Evolutionary conservation across 2,888 invertebrate genomes (phyloP), one percentile per base, ranked within the genome.

Genomic region (Lepetodrilus schrolli): DNA sequence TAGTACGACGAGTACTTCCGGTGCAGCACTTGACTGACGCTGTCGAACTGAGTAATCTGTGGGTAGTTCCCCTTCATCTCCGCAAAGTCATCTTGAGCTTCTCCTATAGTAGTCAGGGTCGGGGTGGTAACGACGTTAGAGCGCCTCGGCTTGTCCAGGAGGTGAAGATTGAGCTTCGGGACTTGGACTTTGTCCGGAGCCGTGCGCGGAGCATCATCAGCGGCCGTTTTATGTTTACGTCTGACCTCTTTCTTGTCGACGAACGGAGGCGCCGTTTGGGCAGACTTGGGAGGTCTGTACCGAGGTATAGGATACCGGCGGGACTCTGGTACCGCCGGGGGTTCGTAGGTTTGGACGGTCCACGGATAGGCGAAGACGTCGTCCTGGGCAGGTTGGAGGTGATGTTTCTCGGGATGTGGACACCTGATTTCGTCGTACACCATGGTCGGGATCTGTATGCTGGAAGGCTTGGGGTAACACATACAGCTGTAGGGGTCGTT

Each of bases 341-440:
- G 78, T 1, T 70, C 70, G n/a, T 75, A 47, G 0, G 83, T 80
- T 71, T 82, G 78, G 1, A 81, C 81, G 2, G 85, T 84, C 85
- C 85, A 85, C 0, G 85, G 85, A 51, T 85, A 85, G 26, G 84
- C 80, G 72, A 85, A 83, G 50, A 81, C 79, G 36, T 80, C 78
- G 36, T 79, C 77, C 65, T 83, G 82, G 0, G 82, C 85, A 1
- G 84, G 85, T 37, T 83, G 85, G 5, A 82, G 80, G 47, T 81
- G 81, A 4, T 78, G 70, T 13, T 80, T 58, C n/a, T 74, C 77
- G 43, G 74, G 72, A 38, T 85, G 85, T 1, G 82, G 82, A 50
- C 85, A 85, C 4, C 77, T 74, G n/a, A 85, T 76, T 66, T 78
- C 80, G 66, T 85, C 85, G 47, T 85, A 85, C 36, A 84, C 78